A percentile compares a stretch with the other conserved stretches of the same genome.
Evolutionary conservation across 1,140 invertebrate species (phyloP).

Genomic region (Diabrotica virgifera): DNA sequence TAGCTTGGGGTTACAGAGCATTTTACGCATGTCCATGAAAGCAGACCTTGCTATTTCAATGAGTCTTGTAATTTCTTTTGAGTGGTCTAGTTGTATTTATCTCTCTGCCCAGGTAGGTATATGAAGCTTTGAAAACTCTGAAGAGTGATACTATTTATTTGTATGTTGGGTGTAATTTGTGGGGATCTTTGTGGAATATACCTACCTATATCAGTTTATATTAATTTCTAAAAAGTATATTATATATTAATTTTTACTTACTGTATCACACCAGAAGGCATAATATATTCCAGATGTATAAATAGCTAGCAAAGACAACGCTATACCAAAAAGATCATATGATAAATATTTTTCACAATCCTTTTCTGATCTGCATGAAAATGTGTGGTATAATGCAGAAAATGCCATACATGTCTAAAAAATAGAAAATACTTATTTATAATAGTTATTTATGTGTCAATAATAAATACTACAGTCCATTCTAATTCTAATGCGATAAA

Average conservation of each 20-base stretch:
- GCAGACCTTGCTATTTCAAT: too few species aligned
- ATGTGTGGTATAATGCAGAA: constrained; percentile 91
- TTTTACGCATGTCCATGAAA: too few species aligned
- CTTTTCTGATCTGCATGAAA: constrained; percentile 85
- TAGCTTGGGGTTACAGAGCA: too few species aligned
- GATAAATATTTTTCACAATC: constrained; percentile 85
- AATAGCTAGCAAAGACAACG: constrained; percentile 86
- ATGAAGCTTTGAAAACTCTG: too few species aligned
- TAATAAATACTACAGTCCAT: too few species aligned
- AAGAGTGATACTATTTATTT: too few species aligned
- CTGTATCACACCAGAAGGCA: constrained; percentile 92
- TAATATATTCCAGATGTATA: constrained; percentile 96
- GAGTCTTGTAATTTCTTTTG: too few species aligned
- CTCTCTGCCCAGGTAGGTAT: too few species aligned
- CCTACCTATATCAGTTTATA: neutral
- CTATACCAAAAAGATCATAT: constrained; percentile 91
- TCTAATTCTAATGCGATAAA: too few species aligned
- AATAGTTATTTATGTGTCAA: neutral
- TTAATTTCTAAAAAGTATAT: neutral
- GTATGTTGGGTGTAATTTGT: too few species aligned
- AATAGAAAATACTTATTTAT: constrained; percentile 24
- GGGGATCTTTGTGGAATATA: too few species aligned
- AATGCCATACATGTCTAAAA: constrained; percentile 87
- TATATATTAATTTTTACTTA: constrained; percentile 50
- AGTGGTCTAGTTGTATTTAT: too few species aligned